phyloP scores from a whole-genome alignment of 2,113 vertebrate species.

The Crotalus helleri region DNA sequence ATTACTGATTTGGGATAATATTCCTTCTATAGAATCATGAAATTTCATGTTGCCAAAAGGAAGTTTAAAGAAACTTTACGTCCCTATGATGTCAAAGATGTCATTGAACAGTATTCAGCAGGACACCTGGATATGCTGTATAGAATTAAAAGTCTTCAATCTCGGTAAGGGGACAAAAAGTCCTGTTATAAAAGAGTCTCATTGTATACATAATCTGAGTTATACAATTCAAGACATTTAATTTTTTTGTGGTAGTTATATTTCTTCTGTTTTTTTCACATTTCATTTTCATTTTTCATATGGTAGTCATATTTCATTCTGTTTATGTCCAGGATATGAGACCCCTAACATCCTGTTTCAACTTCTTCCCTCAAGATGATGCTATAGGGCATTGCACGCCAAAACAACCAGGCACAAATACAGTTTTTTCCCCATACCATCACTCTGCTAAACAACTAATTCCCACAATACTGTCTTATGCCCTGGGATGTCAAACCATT shows the following conservation, averaged over 20 bases:
- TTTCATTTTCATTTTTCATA: neutral
- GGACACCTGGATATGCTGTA: constrained; percentile 96
- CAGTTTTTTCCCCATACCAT: neutral
- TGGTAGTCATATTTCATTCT: neutral
- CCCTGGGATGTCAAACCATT: neutral
- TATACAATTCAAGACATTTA: constrained; percentile 8
- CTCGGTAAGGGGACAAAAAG: constrained; percentile 76
- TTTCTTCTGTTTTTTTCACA: neutral
- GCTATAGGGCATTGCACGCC: neutral
- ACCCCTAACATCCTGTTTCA: neutral
- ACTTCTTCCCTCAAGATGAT: neutral
- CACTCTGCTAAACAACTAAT: neutral
- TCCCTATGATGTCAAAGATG: constrained; percentile 96
- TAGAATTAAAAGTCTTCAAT: constrained; percentile 95
- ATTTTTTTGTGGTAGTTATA: neutral
- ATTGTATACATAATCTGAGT: neutral
- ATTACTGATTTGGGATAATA: constrained; percentile 21
- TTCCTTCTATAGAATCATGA: constrained; percentile 85
- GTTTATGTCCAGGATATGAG: neutral
- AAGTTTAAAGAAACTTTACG: constrained; percentile 96
- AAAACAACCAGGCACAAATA: neutral
- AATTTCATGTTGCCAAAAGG: constrained; percentile 96
- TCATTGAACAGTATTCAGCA: constrained; percentile 96
- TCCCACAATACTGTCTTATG: neutral
- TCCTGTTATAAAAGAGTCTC: neutral